Evolutionary conservation across 2,797 vertebrate genomes (phyloP).

Genomic region (Crenuchus spilurus): DNA sequence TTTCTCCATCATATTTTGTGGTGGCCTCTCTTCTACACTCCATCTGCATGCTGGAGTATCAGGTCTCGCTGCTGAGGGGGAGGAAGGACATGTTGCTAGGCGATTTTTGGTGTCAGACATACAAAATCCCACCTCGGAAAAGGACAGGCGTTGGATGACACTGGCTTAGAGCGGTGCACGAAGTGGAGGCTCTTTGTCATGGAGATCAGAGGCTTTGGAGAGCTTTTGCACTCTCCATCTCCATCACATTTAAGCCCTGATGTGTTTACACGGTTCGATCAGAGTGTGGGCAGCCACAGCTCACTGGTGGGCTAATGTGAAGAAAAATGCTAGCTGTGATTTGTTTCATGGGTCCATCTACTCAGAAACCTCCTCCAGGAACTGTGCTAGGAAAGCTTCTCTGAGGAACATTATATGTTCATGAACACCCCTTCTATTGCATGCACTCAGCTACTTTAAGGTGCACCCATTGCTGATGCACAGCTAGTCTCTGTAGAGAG

Average conservation of each 20-base stretch:
- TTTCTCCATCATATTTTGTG: too few relatives aligned
- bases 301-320: background rate
- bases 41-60: slow-evolving; percentile 48
- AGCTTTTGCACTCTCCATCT: background rate
- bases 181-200: slow-evolving; percentile 32
- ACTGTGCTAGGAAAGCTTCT: too few relatives aligned
- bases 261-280: background rate
- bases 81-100: slow-evolving; percentile 55
- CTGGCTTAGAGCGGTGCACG: slow-evolving; percentile 19
- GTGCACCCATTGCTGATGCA: too few relatives aligned
- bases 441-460: too few relatives aligned
- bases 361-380: too few relatives aligned
- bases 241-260: background rate
- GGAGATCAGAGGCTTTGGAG: slow-evolving; percentile 28
- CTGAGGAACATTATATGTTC: too few relatives aligned
- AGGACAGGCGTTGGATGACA: slow-evolving; percentile 34
- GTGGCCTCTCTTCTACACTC: too few relatives aligned
- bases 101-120: slow-evolving; percentile 38
- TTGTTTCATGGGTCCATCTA: too few relatives aligned
- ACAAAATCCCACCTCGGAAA: slow-evolving; percentile 45
- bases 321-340: too few relatives aligned
- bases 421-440: too few relatives aligned
- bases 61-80: slow-evolving; percentile 42
- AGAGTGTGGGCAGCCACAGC: background rate
- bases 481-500: too few relatives aligned